phyloP scores from a whole-genome alignment of 2,888 invertebrate genomes.

The Lasiommata megera region DNA sequence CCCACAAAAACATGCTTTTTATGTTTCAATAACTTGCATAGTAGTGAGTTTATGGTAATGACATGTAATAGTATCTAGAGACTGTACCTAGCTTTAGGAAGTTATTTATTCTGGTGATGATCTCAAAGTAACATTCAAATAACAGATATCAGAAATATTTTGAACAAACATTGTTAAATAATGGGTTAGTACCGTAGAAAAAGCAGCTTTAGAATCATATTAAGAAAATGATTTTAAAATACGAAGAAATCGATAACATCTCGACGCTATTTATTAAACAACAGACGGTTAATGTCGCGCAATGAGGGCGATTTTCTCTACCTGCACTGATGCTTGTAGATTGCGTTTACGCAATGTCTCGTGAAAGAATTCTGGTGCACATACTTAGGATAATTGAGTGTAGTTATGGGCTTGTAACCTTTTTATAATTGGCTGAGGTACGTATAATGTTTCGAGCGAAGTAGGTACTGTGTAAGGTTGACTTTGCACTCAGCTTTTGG shows the following conservation, averaged over 20 bases:
- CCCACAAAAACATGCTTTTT: too few relatives aligned
- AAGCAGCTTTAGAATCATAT: neutral
- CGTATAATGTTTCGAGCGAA: too few relatives aligned
- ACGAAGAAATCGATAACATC: constrained; percentile 33
- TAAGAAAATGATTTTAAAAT: constrained; percentile 20
- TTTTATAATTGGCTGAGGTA: constrained; percentile 24
- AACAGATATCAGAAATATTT: neutral
- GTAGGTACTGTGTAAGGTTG: too few relatives aligned
- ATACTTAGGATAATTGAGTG: constrained; percentile 50
- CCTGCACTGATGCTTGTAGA: constrained; percentile 66
- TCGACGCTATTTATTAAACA: constrained; percentile 32
- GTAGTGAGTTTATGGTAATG: too few relatives aligned
- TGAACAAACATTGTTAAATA: neutral
- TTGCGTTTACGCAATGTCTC: constrained; percentile 65
- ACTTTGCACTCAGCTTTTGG: too few relatives aligned
- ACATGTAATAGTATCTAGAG: too few relatives aligned
- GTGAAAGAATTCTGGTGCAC: constrained; percentile 61
- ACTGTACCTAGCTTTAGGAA: too few relatives aligned
- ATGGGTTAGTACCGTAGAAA: neutral
- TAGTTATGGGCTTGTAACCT: constrained; percentile 39
- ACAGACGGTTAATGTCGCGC: constrained; percentile 37
- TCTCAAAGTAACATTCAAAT: too few relatives aligned
- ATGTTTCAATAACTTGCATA: too few relatives aligned
- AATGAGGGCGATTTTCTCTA: constrained; percentile 45
- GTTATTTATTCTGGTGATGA: too few relatives aligned